These are phyloP conservation scores for Aporrectodea caliginosa DNA, from an alignment of 1,140 invertebrate species.

Conservation along the genomic window DNA sequence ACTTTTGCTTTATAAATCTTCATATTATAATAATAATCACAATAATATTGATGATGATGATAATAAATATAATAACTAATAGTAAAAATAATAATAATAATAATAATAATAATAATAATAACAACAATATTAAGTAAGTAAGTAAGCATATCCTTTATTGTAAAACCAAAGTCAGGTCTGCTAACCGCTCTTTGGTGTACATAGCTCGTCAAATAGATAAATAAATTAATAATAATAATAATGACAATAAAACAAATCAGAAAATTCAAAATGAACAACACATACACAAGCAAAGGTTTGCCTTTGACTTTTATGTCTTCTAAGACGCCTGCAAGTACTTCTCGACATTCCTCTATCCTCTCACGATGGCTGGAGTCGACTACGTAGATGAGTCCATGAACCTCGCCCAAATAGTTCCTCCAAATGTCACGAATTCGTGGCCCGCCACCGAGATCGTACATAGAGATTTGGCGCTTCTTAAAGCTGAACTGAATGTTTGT, in stretches of 20 bases:
- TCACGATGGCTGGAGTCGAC: conserved; percentile 75
- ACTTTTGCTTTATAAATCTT: too few relatives aligned
- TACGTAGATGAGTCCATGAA: conserved; percentile 82
- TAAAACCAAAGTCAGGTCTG: too few relatives aligned
- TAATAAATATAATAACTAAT: too few relatives aligned
- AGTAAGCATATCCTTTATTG: too few relatives aligned
- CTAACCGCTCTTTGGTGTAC: too few relatives aligned
- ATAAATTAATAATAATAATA: too few relatives aligned
- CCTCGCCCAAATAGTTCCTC: conserved; percentile 79
- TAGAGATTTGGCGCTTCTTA: conserved; percentile 65
- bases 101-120: conserved; percentile 4
- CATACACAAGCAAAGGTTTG: conserved; percentile 71
- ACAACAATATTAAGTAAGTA: neutral
- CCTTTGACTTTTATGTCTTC: conserved; percentile 71
- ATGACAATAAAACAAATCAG: too few relatives aligned
- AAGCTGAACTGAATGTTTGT: conserved; percentile 69
- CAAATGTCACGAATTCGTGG: conserved; percentile 78
- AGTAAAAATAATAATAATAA: neutral
- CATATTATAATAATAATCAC: too few relatives aligned
- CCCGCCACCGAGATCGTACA: conserved; percentile 87
- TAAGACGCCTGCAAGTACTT: conserved; percentile 68
- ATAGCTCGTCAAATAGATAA: too few relatives aligned
- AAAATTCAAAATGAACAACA: conserved; percentile 36
- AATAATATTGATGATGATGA: too few relatives aligned
- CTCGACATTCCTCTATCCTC: conserved; percentile 72